Base-by-base conservation (phyloP, 2,113 vertebrate genomes). In the Saccopteryx bilineata region DNA sequence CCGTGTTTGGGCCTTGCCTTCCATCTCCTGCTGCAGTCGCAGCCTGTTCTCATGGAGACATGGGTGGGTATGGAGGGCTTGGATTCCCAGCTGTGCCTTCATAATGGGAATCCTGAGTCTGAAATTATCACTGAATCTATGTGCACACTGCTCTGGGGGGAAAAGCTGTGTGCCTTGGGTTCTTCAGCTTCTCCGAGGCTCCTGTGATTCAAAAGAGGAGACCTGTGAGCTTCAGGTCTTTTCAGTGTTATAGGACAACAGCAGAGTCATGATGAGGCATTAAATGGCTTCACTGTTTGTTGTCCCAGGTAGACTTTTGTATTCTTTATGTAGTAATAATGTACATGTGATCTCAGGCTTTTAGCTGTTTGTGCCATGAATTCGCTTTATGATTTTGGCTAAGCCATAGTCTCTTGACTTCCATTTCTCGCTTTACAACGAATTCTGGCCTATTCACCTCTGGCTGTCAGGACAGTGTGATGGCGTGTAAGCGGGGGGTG, bases 101-200 rank as follows among this genome's bases (percentile, higher is more conserved):
- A 33, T 2, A 8, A 4, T 0, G 23, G 72, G 76, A 7, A 2
- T 46, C 23, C 19, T 1, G 0, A 0, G 9, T 33, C 61, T 33
- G 75, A 33, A 68, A 2, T 46, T 11, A 17, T 50, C 9, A 24
- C 72, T 18, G 12, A 26, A 39, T 74, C 39, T 81, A n/a, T 39
- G 71, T 4, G 1, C 3, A 14, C 2, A 6, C 71, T 19, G 74
- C 65, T 60, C 23, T 1, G 10, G 61, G 63, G 60, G n/a, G 50
- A 4, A 0, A 7, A 4, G 5, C 13, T 65, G n/a, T 56, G 17
- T 7, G 48, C 52, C 54, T 33, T 69, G 63, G 31, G 66, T 31
- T 71, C 81, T 33, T 14, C 74, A 76, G 56, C 63, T 71, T 72
- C 21, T 85, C 23, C 52, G 31, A 74, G 50, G 78, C 50, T 50